Evolutionary conservation across 2,888 invertebrate genomes (phyloP).

Genomic region (Macroteleia sp.): DNA sequence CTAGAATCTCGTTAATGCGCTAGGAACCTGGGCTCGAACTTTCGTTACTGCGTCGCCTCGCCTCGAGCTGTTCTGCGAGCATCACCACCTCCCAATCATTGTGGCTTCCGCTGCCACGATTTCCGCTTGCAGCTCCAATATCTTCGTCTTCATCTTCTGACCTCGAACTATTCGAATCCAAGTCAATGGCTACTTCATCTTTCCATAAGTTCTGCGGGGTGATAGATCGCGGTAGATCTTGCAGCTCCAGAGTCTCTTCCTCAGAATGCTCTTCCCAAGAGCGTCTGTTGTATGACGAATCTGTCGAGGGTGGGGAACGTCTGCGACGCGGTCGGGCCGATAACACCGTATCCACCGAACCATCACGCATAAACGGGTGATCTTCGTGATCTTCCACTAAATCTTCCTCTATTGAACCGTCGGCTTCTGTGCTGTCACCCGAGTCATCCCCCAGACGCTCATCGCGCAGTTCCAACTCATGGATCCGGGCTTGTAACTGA

Average conservation of each 20-base stretch:
- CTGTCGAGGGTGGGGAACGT: conserved; percentile 73
- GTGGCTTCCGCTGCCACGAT: conserved; percentile 74
- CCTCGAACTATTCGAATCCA: conserved; percentile 84
- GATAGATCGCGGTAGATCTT: conserved; percentile 86
- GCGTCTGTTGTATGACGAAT: conserved; percentile 84
- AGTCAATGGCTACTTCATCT: conserved; percentile 81
- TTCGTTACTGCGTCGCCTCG: conserved; percentile 79
- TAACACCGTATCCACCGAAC: conserved; percentile 81
- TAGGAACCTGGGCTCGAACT: conserved; percentile 81
- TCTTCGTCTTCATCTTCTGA: conserved; percentile 76
- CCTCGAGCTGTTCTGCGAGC: conserved; percentile 89
- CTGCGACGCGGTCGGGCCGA: conserved; percentile 73
- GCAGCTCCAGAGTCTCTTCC: conserved; percentile 88
- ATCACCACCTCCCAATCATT: conserved; percentile 92
- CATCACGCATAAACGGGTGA: conserved; percentile 85
- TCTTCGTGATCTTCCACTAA: conserved; percentile 84
- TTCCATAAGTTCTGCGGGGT: conserved; percentile 83
- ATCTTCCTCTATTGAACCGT: conserved; percentile 82
- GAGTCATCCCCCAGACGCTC: conserved; percentile 61
- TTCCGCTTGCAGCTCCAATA: conserved; percentile 63
- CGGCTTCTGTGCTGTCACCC: conserved; percentile 79
- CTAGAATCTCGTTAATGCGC: conserved; percentile 81
- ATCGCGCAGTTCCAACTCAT: conserved; percentile 86
- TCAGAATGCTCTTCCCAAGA: conserved; percentile 91
- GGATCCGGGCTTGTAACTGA: conserved; percentile 89